Conservation (phyloP, 2,888 invertebrate species). For the Chrysolina haemoptera region DNA sequence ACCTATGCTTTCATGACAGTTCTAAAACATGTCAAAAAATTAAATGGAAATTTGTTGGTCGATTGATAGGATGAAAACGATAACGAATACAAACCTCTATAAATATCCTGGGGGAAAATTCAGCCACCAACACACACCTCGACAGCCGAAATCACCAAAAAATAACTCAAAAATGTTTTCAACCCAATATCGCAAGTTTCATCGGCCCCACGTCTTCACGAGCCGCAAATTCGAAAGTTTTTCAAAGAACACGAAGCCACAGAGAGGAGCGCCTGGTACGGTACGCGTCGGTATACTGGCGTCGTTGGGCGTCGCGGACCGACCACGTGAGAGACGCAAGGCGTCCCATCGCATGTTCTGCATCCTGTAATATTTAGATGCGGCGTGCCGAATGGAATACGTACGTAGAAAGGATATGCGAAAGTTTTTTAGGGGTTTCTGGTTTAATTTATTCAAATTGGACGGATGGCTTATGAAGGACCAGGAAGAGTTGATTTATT, state of each 20-base stretch:
- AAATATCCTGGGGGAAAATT: constrained; percentile 2
- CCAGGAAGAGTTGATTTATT: constrained; percentile 7
- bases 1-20: no score
- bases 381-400: constrained; percentile 9
- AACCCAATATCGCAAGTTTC: not conserved
- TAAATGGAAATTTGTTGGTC: no score
- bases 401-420: not conserved
- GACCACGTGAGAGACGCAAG: constrained; percentile 41
- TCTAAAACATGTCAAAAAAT: no score
- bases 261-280: constrained; percentile 36
- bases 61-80: no score
- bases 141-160: not conserved
- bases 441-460: constrained; percentile 20
- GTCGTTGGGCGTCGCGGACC: constrained; percentile 37
- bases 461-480: constrained; percentile 3
- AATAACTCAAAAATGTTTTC: not conserved
- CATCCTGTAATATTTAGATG: constrained; percentile 26
- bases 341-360: constrained; percentile 30
- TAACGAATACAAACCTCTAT: constrained; percentile 9
- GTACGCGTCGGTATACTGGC: constrained; percentile 42
- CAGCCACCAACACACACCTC: constrained; percentile 3
- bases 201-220: not conserved
- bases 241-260: constrained; percentile 32
- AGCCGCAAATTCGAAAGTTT: constrained; percentile 40
- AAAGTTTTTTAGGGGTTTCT: constrained; percentile 7